These are phyloP conservation scores for Semibalanus balanoides DNA, from an alignment of 1,140 invertebrate species.

Conservation along the genomic window DNA sequence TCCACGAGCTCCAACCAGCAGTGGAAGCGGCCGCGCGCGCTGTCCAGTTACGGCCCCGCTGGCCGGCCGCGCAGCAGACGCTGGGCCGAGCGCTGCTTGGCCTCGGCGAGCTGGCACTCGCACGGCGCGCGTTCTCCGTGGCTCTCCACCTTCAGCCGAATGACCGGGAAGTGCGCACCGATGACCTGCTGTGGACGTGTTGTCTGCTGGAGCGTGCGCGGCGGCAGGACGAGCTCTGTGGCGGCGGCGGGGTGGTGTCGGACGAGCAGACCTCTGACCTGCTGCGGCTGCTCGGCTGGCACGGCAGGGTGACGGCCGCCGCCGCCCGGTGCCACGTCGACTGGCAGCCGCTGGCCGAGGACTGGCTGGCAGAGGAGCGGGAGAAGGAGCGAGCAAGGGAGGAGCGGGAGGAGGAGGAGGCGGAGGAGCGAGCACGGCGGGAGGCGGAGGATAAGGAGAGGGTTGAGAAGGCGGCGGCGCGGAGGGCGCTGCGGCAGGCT, in stretches of 20 bases:
- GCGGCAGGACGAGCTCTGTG: background rate
- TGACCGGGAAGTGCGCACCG: slow-evolving; percentile 29
- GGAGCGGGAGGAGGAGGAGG: background rate
- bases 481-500: too few relatives aligned
- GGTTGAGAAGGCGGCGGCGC: too few relatives aligned
- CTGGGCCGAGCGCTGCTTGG: slow-evolving; percentile 32
- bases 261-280: background rate
- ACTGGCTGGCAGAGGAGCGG: background rate
- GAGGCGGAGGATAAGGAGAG: too few relatives aligned
- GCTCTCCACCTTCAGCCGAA: slow-evolving; percentile 31
- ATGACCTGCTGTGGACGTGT: slow-evolving; percentile 24
- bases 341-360: background rate
- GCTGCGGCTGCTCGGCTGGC: background rate
- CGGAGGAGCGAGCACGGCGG: background rate
- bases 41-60: slow-evolving; percentile 27
- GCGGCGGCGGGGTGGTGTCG: background rate
- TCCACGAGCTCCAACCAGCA: slow-evolving; percentile 15
- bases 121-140: slow-evolving; percentile 29
- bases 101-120: slow-evolving; percentile 31
- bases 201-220: background rate
- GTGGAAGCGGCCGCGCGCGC: slow-evolving; percentile 25
- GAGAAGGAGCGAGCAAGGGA: background rate
- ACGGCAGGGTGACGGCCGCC: too few relatives aligned
- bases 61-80: slow-evolving; percentile 34
- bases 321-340: background rate